Percentiles rank a stretch among this genome's conserved stretches.
phyloP scores from a whole-genome alignment of 2,797 vertebrate genomes.

The Luscinia luscinia region DNA sequence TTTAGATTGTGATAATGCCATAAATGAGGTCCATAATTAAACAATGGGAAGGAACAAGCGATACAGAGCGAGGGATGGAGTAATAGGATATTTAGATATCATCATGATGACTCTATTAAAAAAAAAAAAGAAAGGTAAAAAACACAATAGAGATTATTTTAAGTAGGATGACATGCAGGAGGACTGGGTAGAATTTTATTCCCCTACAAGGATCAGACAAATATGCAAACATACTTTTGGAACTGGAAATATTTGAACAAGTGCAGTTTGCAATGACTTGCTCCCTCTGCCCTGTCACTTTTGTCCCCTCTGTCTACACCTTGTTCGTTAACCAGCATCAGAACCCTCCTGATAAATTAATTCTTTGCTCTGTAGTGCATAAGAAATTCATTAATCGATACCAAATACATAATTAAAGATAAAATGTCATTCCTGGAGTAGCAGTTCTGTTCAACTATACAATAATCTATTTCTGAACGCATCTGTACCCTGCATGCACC shows the following conservation, averaged over 20 bases:
- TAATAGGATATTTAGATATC: background rate
- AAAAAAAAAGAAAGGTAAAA: background rate
- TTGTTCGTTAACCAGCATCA: background rate
- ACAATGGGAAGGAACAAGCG: background rate
- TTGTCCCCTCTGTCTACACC: background rate
- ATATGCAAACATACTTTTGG: background rate
- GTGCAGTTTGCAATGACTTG: background rate
- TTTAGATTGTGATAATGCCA: background rate
- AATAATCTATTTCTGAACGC: slow-evolving; percentile 13
- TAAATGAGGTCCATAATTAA: background rate
- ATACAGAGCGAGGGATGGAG: rapidly evolving
- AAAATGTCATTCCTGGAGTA: slow-evolving; percentile 2
- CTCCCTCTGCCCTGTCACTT: background rate
- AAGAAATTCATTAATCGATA: slow-evolving; percentile 38
- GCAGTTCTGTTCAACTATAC: background rate
- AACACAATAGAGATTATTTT: background rate
- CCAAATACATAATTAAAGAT: background rate
- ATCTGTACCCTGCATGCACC: background rate
- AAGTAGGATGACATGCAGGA: background rate
- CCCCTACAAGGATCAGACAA: background rate
- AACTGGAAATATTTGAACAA: slow-evolving; percentile 16
- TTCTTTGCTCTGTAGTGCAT: background rate
- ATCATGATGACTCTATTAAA: background rate
- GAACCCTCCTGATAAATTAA: background rate
- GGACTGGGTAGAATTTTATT: background rate